Evolutionary conservation across 2,797 vertebrate species (phyloP).

Genomic region (Urosaurus nigricauda): DNA sequence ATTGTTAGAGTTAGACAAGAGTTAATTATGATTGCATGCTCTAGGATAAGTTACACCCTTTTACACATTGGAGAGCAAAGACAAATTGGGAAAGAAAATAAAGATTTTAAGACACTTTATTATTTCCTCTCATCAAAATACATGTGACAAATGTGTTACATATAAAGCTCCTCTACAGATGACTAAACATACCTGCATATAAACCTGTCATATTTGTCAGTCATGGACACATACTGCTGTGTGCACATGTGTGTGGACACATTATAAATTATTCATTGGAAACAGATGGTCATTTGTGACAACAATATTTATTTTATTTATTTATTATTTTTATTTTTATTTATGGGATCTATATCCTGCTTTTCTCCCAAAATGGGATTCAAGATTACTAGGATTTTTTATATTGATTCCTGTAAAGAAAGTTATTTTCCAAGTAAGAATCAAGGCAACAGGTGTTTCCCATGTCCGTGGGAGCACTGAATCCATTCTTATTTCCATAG

Average conservation of each 20-base stretch:
- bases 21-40: constrained; percentile 50
- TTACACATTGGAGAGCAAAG: constrained; percentile 48
- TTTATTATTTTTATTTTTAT: too few relatives aligned
- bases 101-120: constrained; percentile 29
- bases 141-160: not conserved
- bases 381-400: not conserved
- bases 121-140: not conserved
- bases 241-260: too few relatives aligned
- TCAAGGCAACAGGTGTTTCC: not conserved
- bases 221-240: not conserved
- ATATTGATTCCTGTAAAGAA: not conserved
- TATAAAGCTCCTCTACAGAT: not conserved
- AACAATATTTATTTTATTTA: not conserved
- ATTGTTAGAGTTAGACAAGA: constrained; percentile 44
- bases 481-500: constrained; percentile 63
- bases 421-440: constrained; percentile 10
- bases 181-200: not conserved
- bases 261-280: not conserved
- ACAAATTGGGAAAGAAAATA: constrained; percentile 19
- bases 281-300: not conserved
- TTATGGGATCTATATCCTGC: too few relatives aligned
- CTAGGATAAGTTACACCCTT: constrained; percentile 54
- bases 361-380: too few relatives aligned
- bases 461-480: not conserved
- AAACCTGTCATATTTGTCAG: not conserved